Conservation (phyloP, 64 coral and sea anemone species). For the Acropora yongei region DNA sequence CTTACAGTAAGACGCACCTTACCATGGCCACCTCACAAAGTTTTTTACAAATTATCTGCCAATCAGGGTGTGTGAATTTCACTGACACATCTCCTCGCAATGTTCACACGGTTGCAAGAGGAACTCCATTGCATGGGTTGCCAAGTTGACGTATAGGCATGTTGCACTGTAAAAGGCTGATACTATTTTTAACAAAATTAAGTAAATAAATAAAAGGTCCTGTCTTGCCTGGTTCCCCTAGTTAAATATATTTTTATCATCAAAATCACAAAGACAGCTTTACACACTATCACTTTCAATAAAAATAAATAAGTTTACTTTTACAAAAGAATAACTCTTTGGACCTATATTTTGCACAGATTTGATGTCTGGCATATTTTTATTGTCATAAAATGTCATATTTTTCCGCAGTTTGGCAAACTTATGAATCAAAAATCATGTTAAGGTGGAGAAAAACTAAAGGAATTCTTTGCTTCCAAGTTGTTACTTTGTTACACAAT, state of each 20-base stretch:
- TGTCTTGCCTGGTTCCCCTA: background rate
- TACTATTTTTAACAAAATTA: too few relatives aligned
- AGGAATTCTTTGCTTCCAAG: background rate
- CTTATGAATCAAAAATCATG: background rate
- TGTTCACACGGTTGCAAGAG: too few relatives aligned
- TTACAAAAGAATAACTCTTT: background rate
- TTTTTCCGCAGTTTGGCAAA: background rate
- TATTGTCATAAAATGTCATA: background rate
- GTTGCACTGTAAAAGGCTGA: too few relatives aligned
- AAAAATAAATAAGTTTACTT: conserved; percentile 21
- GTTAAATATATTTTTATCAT: background rate
- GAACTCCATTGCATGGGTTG: too few relatives aligned
- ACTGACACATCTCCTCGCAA: too few relatives aligned
- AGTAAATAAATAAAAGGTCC: too few relatives aligned
- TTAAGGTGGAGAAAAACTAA: background rate
- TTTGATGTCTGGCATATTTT: background rate
- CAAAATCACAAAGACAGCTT: background rate
- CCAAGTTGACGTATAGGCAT: too few relatives aligned
- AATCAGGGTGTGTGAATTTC: too few relatives aligned
- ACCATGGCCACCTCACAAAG: too few relatives aligned
- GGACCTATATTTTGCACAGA: background rate
- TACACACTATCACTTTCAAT: background rate
- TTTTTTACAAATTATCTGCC: too few relatives aligned
- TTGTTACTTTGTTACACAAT: background rate
- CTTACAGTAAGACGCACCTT: too few relatives aligned